A percentile compares a stretch with the other conserved stretches of the same genome.
Evolutionary conservation across 2,797 vertebrate genomes (phyloP).

Genomic region (Xiphorhynchus erythropygius): DNA sequence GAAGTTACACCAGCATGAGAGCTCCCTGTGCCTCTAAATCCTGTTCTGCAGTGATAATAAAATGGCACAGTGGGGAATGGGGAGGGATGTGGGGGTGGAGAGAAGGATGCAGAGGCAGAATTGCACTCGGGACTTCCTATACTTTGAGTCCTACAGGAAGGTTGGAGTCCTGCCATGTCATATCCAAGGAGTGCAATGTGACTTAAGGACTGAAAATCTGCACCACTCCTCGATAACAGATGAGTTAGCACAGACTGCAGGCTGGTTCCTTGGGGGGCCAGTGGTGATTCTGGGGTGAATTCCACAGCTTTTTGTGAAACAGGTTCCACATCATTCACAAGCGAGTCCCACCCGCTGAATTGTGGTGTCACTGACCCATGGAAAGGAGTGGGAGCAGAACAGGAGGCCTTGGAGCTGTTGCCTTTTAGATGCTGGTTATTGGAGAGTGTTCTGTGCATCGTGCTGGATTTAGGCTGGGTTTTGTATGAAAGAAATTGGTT

Average conservation of each 20-base stretch:
- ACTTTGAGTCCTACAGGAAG: neutral
- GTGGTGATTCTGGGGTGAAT: constrained; percentile 8
- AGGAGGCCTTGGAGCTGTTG: neutral
- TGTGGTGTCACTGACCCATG: neutral
- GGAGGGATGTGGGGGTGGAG: neutral
- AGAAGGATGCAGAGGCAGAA: neutral
- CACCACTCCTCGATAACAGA: neutral
- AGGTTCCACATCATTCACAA: neutral
- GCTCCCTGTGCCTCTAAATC: neutral
- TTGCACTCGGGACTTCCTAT: neutral
- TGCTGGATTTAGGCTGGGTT: constrained; percentile 24
- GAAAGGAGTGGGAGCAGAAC: constrained; percentile 1
- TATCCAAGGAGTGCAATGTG: neutral
- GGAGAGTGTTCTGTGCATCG: neutral
- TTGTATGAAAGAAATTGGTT: constrained; percentile 5
- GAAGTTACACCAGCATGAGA: neutral
- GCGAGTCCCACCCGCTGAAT: neutral
- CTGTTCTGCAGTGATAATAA: neutral
- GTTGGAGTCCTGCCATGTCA: neutral
- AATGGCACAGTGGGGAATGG: neutral
- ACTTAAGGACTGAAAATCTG: neutral
- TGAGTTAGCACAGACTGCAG: neutral
- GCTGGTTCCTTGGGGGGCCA: neutral
- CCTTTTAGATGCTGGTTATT: neutral
- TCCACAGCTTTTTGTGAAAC: neutral